phyloP scores from a whole-genome alignment of 30 jellyfish, hydroid and myxozoan genomes.

The Pelagia noctiluca region DNA sequence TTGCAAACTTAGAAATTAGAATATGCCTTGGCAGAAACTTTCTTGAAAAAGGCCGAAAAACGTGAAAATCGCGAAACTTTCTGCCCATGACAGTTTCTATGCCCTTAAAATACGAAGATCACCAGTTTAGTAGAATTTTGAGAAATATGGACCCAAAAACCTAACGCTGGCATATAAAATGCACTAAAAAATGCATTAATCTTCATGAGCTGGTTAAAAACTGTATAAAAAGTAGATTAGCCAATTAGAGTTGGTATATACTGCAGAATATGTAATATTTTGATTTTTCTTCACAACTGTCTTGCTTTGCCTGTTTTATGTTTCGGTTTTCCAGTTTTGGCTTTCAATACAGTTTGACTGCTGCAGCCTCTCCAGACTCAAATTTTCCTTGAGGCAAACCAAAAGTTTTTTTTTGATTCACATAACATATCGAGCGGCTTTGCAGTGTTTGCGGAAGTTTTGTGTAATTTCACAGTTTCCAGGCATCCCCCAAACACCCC shows the following conservation, averaged over 20 bases:
- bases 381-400: background rate
- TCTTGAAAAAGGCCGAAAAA: background rate
- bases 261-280: background rate
- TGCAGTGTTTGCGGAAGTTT: background rate
- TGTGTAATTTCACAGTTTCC: too few species aligned
- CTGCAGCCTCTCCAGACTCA: slow-evolving; percentile 8
- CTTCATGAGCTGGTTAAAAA: background rate
- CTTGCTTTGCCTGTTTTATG: background rate
- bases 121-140: background rate
- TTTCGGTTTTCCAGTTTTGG: background rate
- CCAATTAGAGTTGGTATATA: background rate
- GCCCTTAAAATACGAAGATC: background rate
- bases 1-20: background rate
- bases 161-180: background rate
- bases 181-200: background rate
- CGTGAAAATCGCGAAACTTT: background rate
- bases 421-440: background rate
- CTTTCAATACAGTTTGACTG: background rate
- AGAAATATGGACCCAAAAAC: background rate
- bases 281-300: background rate
- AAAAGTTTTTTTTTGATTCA: background rate
- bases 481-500: too few species aligned
- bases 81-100: background rate
- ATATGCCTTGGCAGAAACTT: background rate
- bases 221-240: background rate